These are phyloP conservation scores for Oryzaephilus surinamensis DNA, from an alignment of 1,140 invertebrate species.

Conservation along the genomic window DNA sequence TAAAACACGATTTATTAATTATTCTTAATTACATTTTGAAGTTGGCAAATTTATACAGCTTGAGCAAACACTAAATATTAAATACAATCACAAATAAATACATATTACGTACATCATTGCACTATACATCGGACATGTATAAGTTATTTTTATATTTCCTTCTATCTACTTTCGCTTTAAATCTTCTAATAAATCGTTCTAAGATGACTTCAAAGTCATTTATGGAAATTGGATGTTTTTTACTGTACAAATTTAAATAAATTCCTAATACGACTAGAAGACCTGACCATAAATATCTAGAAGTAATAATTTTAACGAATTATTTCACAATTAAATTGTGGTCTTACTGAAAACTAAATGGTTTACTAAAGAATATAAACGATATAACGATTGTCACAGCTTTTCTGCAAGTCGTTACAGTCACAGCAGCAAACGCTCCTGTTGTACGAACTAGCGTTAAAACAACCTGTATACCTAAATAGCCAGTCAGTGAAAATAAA, in stretches of 20 bases:
- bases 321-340: not conserved
- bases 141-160: constrained; percentile 17
- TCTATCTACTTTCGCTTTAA: constrained; percentile 19
- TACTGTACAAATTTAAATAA: constrained; percentile 82
- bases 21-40: too few relatives aligned
- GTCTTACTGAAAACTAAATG: constrained; percentile 85
- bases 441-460: constrained; percentile 74
- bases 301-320: constrained; percentile 27
- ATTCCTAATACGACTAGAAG: constrained; percentile 78
- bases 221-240: constrained; percentile 44
- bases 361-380: constrained; percentile 89
- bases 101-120: too few relatives aligned
- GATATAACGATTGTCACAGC: constrained; percentile 86
- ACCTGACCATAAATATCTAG: constrained; percentile 83
- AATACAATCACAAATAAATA: too few relatives aligned
- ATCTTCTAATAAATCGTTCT: constrained; percentile 13
- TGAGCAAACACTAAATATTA: too few relatives aligned
- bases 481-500: constrained; percentile 80
- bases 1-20: too few relatives aligned
- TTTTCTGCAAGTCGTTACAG: constrained; percentile 79
- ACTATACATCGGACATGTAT: constrained; percentile 20
- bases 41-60: too few relatives aligned
- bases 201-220: constrained; percentile 23
- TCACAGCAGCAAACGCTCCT: constrained; percentile 85
- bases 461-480: constrained; percentile 86